Percentiles rank a stretch among this genome's conserved stretches.
phyloP scores from a whole-genome alignment of 2,113 vertebrate genomes.

The Urocynchramus pylzowi region DNA sequence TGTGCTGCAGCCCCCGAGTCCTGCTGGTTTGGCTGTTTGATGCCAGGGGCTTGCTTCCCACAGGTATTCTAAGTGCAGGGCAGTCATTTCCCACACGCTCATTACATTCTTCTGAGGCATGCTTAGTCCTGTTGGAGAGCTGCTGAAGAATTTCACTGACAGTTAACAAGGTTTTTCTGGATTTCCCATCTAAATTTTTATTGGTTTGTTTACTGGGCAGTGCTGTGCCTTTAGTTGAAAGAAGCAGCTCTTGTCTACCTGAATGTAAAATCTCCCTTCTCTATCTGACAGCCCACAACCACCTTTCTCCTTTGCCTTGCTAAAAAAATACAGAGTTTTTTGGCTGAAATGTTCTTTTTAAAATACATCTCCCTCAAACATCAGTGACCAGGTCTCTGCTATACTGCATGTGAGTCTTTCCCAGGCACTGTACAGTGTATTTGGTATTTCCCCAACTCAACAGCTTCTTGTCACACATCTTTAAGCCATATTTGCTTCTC shows the following conservation, averaged over 20 bases:
- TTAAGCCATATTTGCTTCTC: background rate
- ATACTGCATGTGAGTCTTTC: background rate
- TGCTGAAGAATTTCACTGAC: background rate
- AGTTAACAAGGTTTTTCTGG: background rate
- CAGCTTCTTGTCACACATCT: background rate
- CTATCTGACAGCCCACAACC: background rate
- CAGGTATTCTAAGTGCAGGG: background rate
- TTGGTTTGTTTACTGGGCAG: background rate
- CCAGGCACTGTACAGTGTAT: background rate
- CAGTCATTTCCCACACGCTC: background rate
- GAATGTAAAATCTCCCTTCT: background rate
- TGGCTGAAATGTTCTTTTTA: background rate
- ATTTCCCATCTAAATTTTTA: background rate
- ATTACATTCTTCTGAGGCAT: background rate
- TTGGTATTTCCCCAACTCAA: background rate
- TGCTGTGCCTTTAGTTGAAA: background rate
- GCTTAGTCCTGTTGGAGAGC: background rate
- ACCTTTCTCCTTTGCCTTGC: background rate
- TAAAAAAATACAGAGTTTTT: background rate
- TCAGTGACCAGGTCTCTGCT: background rate
- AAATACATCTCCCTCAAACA: background rate
- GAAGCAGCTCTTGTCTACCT: background rate
- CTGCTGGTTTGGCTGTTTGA: background rate
- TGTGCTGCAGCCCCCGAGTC: rapidly evolving
- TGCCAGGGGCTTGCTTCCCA: background rate